Evolutionary conservation across 2,797 vertebrate species (phyloP), one percentile per base, ranked within the genome.

Genomic region (Macropus fuliginosus): DNA sequence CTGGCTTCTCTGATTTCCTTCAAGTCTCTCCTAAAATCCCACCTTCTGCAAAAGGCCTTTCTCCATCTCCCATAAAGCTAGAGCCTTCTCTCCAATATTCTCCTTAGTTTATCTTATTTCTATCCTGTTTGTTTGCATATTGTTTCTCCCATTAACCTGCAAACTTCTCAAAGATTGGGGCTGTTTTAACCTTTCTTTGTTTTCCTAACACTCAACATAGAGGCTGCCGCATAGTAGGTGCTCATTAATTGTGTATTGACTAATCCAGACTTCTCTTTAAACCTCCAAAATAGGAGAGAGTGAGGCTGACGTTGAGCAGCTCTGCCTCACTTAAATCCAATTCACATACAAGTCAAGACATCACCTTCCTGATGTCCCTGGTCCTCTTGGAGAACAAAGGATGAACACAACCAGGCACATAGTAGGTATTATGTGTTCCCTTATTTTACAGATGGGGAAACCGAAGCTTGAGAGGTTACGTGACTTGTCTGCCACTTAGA

Each of bases 381-480:
- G n/a, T 24, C 10, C 66, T 74, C 6, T 74, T 74, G 34, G n/a
- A 66, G 34, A 66, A 28, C 27, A 9, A 57, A 90, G 29, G 3
- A 29, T 6, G n/a, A 21, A 74, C 66, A 66, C 10, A 74, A 40
- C 18, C 21, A 74, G 56, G 27, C 56, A 10, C 56, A 57, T 57
- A 57, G 56, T 57, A 28, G 56, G 27, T 28, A 9, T 28, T 28
- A 57, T 28, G 10, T 28, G 28, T 55, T 21, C 55, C 27, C 56
- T 55, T 56, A 34, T 16, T 50, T 92, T 66, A 59, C 50, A 96
- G 89, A 62, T n/a, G 28, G 91, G 55, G 50, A 93, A 93, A 94
- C 55, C 57, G 21, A 55, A 34, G n/a, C 46, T 93, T 81, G 56
- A 56, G 24, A 56, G 29, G 29, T 62, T 31, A 54, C 46, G 56